Percentiles rank a stretch among this genome's conserved stretches.
Conservation (phyloP, 2,113 vertebrate species). For the Desmodus rotundus region DNA sequence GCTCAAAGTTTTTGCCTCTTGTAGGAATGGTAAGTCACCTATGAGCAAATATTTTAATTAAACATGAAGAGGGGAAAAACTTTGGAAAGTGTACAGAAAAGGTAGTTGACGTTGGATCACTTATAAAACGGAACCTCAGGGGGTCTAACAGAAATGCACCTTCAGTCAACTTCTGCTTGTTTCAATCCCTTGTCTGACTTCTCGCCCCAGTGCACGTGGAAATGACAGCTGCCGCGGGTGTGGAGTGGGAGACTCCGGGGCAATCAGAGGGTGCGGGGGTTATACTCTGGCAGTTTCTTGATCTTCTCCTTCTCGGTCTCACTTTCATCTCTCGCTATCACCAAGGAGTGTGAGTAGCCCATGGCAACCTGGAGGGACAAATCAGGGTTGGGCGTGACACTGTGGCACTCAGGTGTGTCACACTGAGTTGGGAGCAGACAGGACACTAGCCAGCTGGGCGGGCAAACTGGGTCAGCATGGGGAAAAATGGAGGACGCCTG, state of each 20-base stretch:
- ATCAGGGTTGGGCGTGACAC: fast-evolving
- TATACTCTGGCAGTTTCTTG: conserved; percentile 95
- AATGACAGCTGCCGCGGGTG: conserved; percentile 65
- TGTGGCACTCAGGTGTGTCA: fast-evolving
- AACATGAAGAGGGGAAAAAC: conserved; percentile 21
- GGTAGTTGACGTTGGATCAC: conserved; percentile 63
- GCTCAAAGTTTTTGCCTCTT: conserved; percentile 69
- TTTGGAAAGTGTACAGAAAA: conserved; percentile 70
- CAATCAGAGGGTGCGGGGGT: conserved; percentile 92
- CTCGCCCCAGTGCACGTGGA: conserved; percentile 65
- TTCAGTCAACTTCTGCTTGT: conserved; percentile 19
- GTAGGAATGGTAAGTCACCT: conserved; percentile 58
- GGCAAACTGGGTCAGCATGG: fast-evolving
- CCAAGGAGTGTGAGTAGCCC: conserved; percentile 92
- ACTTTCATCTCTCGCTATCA: conserved; percentile 91
- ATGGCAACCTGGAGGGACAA: conserved; percentile 87
- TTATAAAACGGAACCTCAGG: conserved; percentile 66
- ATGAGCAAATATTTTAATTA: conserved; percentile 68
- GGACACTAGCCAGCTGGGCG: fast-evolving
- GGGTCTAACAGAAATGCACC: conserved; percentile 55
- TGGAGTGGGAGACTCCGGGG: neutral
- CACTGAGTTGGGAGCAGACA: neutral
- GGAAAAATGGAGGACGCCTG: neutral
- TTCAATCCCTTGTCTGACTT: neutral
- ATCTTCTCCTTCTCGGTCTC: conserved; percentile 90